Evolutionary conservation across 2,888 invertebrate genomes (phyloP).

Genomic region (Eupsilia transversa): DNA sequence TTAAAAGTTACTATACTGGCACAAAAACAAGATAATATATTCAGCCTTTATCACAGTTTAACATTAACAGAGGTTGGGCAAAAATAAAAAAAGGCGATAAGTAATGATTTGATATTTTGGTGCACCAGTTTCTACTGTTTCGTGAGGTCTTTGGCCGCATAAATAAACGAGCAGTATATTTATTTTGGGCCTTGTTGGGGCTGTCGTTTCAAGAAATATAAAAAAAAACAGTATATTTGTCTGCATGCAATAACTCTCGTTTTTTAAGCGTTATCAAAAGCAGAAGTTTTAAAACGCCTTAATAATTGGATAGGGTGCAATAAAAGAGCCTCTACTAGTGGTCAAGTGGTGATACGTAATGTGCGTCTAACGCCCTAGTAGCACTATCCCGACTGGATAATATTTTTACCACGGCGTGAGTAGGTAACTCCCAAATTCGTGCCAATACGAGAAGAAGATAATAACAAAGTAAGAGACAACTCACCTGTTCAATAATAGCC

Average conservation of each 20-base stretch:
- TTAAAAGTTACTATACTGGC: slow-evolving; percentile 19
- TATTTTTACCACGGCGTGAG: background rate
- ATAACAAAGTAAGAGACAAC: background rate
- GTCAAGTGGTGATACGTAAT: background rate
- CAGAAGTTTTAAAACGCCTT: background rate
- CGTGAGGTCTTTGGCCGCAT: slow-evolving; percentile 47
- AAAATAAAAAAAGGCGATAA: slow-evolving; percentile 38
- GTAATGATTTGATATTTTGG: slow-evolving; percentile 42
- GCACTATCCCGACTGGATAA: background rate
- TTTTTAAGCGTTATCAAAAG: slow-evolving; percentile 8
- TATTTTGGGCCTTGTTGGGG: slow-evolving; percentile 32
- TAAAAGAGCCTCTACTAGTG: background rate
- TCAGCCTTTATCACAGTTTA: slow-evolving; percentile 1
- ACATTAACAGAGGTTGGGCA: slow-evolving; percentile 18
- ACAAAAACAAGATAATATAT: slow-evolving; percentile 28
- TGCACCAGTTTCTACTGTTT: slow-evolving; percentile 54
- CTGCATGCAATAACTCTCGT: background rate
- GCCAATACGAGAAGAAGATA: background rate
- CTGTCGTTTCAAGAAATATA: background rate
- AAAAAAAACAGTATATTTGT: background rate
- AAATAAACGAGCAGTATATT: slow-evolving; percentile 34
- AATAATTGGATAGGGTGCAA: background rate
- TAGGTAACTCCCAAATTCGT: slow-evolving; percentile 5
- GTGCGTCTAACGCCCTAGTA: background rate
- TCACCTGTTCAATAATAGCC: slow-evolving; percentile 80